These are phyloP conservation scores for Datnioides undecimradiatus DNA, from an alignment of 2,113 vertebrate species.

Conservation along the genomic window DNA sequence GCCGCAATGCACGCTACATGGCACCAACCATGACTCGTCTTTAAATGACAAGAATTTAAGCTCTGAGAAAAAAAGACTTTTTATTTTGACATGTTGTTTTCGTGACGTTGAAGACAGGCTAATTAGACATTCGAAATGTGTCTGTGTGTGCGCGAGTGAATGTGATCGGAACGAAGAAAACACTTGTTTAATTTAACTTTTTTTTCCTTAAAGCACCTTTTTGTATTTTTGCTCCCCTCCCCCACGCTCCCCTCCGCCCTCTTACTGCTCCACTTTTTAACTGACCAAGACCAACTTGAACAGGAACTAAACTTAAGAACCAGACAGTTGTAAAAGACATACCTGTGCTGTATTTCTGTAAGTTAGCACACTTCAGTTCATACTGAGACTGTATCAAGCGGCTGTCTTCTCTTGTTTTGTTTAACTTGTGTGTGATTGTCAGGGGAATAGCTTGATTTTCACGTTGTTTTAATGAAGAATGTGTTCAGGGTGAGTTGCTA, in stretches of 20 bases:
- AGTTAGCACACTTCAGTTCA: conserved; percentile 43
- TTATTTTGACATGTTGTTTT: conserved; percentile 54
- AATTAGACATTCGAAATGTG: conserved; percentile 49
- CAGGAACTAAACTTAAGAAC: conserved; percentile 46
- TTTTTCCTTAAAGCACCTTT: conserved; percentile 61
- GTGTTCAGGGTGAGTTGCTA: conserved; percentile 33
- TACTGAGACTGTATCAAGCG: conserved; percentile 41
- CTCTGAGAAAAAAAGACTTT: conserved; percentile 34
- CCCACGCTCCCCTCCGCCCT: background rate
- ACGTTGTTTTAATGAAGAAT: conserved; percentile 36
- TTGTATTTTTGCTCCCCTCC: conserved; percentile 21
- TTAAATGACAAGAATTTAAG: conserved; percentile 40
- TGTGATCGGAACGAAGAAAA: conserved; percentile 52
- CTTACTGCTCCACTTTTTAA: conserved; percentile 3
- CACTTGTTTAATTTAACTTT: conserved; percentile 41
- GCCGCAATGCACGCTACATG: conserved; percentile 22
- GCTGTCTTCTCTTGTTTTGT: conserved; percentile 27
- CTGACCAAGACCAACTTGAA: conserved; percentile 44
- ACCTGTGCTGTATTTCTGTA: conserved; percentile 40
- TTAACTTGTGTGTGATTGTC: conserved; percentile 20
- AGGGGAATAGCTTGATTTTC: background rate
- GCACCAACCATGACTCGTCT: conserved; percentile 41
- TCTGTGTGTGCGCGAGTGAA: conserved; percentile 51
- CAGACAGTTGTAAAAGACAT: conserved; percentile 1
- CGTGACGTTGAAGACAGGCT: conserved; percentile 42